Percentiles rank a stretch among this genome's conserved stretches.
Conservation (phyloP, 2,113 vertebrate species). For the Notothenia rossii region DNA sequence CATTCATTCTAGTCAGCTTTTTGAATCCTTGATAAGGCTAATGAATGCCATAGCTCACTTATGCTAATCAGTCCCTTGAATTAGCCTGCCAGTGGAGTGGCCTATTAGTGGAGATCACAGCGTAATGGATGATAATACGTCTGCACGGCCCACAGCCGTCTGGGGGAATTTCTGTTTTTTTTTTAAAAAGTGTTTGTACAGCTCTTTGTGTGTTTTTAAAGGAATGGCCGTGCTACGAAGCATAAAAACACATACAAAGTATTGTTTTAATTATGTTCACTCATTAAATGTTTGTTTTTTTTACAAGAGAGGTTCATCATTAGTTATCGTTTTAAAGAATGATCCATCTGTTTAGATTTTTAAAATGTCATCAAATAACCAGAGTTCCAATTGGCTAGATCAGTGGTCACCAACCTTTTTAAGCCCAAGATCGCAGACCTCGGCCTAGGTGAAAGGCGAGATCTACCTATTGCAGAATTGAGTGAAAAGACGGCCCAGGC, state of each 20-base stretch:
- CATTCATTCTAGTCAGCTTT: constrained; percentile 55
- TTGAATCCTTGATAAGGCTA: constrained; percentile 66
- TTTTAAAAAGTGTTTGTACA: neutral
- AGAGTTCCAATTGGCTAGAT: no score
- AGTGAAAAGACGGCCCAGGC: no score
- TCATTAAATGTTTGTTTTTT: no score
- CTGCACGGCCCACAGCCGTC: constrained; percentile 17
- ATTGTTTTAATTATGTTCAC: neutral
- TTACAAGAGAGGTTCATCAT: no score
- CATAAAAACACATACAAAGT: neutral
- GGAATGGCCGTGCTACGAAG: neutral
- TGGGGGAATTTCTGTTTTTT: neutral
- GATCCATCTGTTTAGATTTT: no score
- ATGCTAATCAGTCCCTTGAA: constrained; percentile 68
- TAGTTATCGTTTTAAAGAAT: no score
- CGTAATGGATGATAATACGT: constrained; percentile 49
- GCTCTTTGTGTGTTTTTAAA: constrained; percentile 3
- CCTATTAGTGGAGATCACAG: constrained; percentile 56
- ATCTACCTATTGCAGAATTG: no score
- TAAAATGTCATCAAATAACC: no score
- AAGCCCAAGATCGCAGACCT: no score
- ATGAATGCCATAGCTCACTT: constrained; percentile 71
- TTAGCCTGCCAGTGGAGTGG: constrained; percentile 49
- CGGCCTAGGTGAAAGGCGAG: no score
- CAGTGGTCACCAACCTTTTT: no score